Base-by-base conservation (phyloP, 2,113 vertebrate species). In the Microcebus ravelobensis region DNA sequence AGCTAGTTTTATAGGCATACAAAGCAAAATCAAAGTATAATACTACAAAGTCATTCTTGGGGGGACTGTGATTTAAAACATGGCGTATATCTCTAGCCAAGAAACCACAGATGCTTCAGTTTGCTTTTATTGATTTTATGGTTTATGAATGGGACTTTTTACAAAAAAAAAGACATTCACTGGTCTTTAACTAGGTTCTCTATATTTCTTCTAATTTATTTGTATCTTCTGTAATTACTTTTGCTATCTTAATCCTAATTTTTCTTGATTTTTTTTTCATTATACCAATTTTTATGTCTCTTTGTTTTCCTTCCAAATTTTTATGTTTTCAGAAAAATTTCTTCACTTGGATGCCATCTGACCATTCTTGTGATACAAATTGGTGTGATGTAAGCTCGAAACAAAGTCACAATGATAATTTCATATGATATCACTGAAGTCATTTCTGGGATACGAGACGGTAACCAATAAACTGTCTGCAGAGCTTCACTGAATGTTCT, bases 231-330 rank as follows among this genome's bases (percentile, higher is more conserved):
- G 11, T 71, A 39, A 50, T 84, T 83, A 29, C 45, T 90, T 95
- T 94, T 77, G 61, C 21, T 87, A 89, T 68, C 29, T 61, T 52
- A 59, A 76, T 76, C 83, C 67, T 82, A 17, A 13, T 79, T 90
- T 91, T 95, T 86, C 34, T 86, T 34, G 18, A 20, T 67, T 42
- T n/a, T 5, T 0, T 0, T 21, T 39, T 29, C 45, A 18, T 87
- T 42, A 67, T 2, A 45, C 18, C 14, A 74, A n/a, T 86, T 92
- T 96, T 87, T 21, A 9, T 79, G 6, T 59, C 17, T 84, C 31
- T 39, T 91, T 85, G 8, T 91, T 95, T 96, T 11, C 57, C 34
- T 94, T 89, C 65, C 83, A 5, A 91, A 70, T 79, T 88, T 92
- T 91, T 95, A 17, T 39, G 50, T 79, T 79, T 96, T 83, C 67